Base-by-base conservation (phyloP, 2,797 vertebrate genomes). In the Anniella stebbinsi region DNA sequence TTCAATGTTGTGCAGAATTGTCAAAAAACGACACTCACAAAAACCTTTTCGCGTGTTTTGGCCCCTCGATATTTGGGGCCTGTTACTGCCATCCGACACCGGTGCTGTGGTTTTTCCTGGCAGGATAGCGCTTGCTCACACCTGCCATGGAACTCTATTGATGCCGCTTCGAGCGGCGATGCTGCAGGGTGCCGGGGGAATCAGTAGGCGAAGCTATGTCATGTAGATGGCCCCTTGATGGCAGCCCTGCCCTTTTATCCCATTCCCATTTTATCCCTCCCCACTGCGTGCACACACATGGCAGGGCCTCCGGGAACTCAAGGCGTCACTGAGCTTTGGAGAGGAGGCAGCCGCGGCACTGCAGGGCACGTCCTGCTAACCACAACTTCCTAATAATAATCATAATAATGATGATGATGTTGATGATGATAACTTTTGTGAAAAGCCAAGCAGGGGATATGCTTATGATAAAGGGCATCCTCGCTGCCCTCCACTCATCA, bases 321-420 rank as follows among this genome's bases (percentile, higher is more conserved):
- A 91, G 92, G 93, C 89, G 86, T 91, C 93, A 0, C 70, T 88
- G 88, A 0, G 0, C 69, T 87, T 87, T 69, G 87, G 75, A 38
- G 93, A 84, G 88, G 76, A 89, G 91, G 82, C 93, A 89, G 82
- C 76, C 9, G 0, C 87, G 0, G 76, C 86, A 84, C 66, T 91
- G 89, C 84, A 69, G 90, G 94, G 91, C 92, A 88, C 86, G 95
- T 95, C 95, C 96, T 95, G 91, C 95, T 92, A 91, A 86, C 91
- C 94, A 91, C 84, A 45, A 94, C 94, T 94, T 95, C 94, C 95
- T 93, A 87, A 91, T 69, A 0, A 89, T 94, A 45, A 48, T 66
- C 33, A 85, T 78, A 23, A 75, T 72, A 0, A 0, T 51, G 80
- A 94, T 41, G 72, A 89, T 94, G 33, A 45, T 88, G 9, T 57